Evolutionary conservation across 2,888 invertebrate species (phyloP).

Genomic region (Dynastes grantii): DNA sequence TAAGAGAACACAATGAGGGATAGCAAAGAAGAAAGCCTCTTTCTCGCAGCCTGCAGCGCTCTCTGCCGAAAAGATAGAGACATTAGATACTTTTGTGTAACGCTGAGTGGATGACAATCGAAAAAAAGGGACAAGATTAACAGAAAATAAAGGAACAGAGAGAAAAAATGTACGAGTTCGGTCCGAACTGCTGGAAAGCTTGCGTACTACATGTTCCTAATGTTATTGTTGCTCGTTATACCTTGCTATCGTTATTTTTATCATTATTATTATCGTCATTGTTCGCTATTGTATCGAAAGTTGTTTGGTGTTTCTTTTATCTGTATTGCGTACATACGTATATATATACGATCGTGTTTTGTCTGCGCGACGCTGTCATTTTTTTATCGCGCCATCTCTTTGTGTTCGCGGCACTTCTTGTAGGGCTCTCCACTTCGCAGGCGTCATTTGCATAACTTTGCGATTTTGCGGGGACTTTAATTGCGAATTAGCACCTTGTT

Average conservation of each 20-base stretch:
- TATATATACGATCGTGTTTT: conserved; percentile 27
- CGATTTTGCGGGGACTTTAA: conserved; percentile 52
- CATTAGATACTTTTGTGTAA: conserved; percentile 38
- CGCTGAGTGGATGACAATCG: conserved; percentile 46
- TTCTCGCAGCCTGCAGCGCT: conserved; percentile 23
- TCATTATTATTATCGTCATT: conserved; percentile 24
- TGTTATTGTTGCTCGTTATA: not conserved
- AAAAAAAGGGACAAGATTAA: conserved; percentile 7
- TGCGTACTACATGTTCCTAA: not conserved
- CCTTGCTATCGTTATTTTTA: conserved; percentile 11
- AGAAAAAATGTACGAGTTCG: not conserved
- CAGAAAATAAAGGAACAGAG: conserved; percentile 19
- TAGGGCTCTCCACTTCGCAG: conserved; percentile 41
- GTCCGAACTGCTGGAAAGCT: not conserved
- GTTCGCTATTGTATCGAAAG: conserved; percentile 6
- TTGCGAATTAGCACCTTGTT: conserved; percentile 55
- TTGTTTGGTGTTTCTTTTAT: conserved; percentile 8
- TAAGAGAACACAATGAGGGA: conserved; percentile 40
- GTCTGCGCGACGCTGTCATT: not conserved
- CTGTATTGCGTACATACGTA: not conserved
- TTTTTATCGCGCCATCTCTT: conserved; percentile 38
- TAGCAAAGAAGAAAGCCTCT: not conserved
- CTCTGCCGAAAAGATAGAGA: conserved; percentile 32
- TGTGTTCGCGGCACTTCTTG: conserved; percentile 41
- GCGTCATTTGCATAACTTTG: conserved; percentile 51